Percentiles rank a stretch among this genome's conserved stretches.
phyloP scores from a whole-genome alignment of 2,888 invertebrate genomes.

The Molanna angustata region DNA sequence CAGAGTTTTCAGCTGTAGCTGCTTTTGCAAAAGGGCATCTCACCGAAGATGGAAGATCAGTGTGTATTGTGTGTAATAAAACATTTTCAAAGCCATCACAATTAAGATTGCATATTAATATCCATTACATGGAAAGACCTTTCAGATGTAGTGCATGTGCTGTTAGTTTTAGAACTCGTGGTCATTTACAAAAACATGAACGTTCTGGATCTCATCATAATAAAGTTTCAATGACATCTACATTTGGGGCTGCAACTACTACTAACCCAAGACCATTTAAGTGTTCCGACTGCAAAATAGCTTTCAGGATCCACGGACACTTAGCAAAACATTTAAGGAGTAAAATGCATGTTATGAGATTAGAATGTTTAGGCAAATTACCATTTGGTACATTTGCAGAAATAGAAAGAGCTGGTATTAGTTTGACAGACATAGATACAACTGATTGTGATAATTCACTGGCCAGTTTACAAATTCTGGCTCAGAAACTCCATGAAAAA shows the following conservation, averaged over 20 bases:
- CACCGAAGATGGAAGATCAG: slow-evolving; percentile 71
- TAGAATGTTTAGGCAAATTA: slow-evolving; percentile 89
- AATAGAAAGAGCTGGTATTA: slow-evolving; percentile 85
- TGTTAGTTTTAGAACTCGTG: slow-evolving; percentile 85
- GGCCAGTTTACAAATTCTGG: slow-evolving; percentile 79
- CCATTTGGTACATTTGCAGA: slow-evolving; percentile 94
- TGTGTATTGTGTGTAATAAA: slow-evolving; percentile 86
- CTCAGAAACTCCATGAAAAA: slow-evolving; percentile 77
- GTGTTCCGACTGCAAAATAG: slow-evolving; percentile 93
- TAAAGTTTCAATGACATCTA: slow-evolving; percentile 86
- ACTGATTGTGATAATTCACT: slow-evolving; percentile 94
- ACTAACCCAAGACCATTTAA: slow-evolving; percentile 95
- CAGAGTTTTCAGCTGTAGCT: slow-evolving; percentile 47
- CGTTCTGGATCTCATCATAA: slow-evolving; percentile 89
- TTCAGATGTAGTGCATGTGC: slow-evolving; percentile 90
- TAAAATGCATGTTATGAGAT: slow-evolving; percentile 92
- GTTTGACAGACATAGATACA: slow-evolving; percentile 92
- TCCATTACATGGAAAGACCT: slow-evolving; percentile 91
- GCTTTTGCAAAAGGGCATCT: slow-evolving; percentile 55
- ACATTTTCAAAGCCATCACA: slow-evolving; percentile 90
- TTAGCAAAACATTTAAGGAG: slow-evolving; percentile 95
- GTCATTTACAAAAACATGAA: slow-evolving; percentile 91
- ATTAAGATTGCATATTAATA: slow-evolving; percentile 87
- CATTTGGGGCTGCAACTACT: slow-evolving; percentile 80
- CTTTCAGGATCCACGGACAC: slow-evolving; percentile 95